Evolutionary conservation across 1,140 invertebrate species (phyloP).

Genomic region (Ridgeia piscesae): DNA sequence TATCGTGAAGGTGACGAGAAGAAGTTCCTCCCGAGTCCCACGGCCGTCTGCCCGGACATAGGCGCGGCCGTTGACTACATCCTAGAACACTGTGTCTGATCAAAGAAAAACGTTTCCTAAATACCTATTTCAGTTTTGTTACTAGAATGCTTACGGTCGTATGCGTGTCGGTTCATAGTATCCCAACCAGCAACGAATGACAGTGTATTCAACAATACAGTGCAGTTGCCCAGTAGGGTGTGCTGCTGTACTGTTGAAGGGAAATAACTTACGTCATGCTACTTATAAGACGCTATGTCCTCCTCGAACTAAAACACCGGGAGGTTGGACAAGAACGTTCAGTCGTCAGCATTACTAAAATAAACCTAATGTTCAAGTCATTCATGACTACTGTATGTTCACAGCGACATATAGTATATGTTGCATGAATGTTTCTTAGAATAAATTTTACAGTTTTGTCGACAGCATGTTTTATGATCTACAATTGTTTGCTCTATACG

Average conservation of each 20-base stretch:
- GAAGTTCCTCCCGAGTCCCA: constrained; percentile 63
- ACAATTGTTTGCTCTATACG: background rate
- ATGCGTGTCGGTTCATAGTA: no score
- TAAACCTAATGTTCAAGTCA: background rate
- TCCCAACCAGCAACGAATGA: no score
- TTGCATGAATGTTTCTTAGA: background rate
- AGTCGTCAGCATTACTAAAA: background rate
- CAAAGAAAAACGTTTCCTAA: background rate
- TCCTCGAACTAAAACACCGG: no score
- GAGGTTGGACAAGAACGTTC: background rate
- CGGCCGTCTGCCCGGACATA: constrained; percentile 66
- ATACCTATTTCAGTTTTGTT: background rate
- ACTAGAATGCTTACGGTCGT: background rate
- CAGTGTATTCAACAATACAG: no score
- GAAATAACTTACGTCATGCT: no score
- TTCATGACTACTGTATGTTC: background rate
- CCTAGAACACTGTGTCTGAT: constrained; percentile 29
- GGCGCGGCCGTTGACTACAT: constrained; percentile 70
- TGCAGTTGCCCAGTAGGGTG: no score
- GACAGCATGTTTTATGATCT: background rate
- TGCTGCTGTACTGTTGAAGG: no score
- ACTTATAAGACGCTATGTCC: no score
- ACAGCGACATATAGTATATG: background rate
- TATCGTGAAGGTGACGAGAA: constrained; percentile 71
- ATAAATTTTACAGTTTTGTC: no score